Evolutionary conservation across 2,888 invertebrate genomes (phyloP), one percentile per base, ranked within the genome.

Genomic region (Steinernema hermaphroditum): DNA sequence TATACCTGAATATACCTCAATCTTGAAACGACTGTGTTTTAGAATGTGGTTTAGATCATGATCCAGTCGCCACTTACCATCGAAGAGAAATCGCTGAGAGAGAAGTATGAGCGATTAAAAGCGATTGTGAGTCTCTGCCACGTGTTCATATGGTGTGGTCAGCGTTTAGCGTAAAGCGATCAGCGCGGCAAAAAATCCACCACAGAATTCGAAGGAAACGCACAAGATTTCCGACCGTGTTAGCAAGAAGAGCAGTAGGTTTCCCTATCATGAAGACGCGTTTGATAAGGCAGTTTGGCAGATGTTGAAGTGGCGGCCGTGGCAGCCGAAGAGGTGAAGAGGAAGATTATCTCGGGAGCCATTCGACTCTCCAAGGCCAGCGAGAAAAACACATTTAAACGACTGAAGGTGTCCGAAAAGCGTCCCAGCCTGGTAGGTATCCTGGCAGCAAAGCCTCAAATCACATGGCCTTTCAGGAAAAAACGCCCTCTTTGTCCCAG

Each of bases 51-150:
- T n/a, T n/a, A n/a, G n/a, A n/a, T n/a, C n/a, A n/a, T 62, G 62
- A 62, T 81, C 27, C 81, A 80, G 12, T 46, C 73, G 1, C 74
- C 73, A 0, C 68, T 80, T 37, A 79, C 81, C 2, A 70, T 68
- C 16, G 81, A 81, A 54, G 81, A 81, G 57, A 78, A 79, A 62
- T 57, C 73, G 9, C 69, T 79, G 43, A 81, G 79, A 41, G 77
- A 75, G 37, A 70, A 76, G 69, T 82, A 76, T 19, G 81, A 81
- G 37, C 72, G 69, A 24, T 62, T 79, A 22, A 74, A 75, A 50
- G 74, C 75, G 49, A 57, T 78, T 50, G 81, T 81, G 54, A 50
- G 79, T 70, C n/a, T n/a, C n/a, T n/a, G n/a, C n/a, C n/a, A n/a
- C n/a, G n/a, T n/a, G n/a, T n/a, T n/a, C n/a, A n/a, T n/a, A n/a